A percentile compares a stretch with the other conserved stretches of the same genome.
These are phyloP conservation scores for Acipenser ruthenus DNA, from an alignment of 2,797 vertebrate genomes.

Conservation along the genomic window DNA sequence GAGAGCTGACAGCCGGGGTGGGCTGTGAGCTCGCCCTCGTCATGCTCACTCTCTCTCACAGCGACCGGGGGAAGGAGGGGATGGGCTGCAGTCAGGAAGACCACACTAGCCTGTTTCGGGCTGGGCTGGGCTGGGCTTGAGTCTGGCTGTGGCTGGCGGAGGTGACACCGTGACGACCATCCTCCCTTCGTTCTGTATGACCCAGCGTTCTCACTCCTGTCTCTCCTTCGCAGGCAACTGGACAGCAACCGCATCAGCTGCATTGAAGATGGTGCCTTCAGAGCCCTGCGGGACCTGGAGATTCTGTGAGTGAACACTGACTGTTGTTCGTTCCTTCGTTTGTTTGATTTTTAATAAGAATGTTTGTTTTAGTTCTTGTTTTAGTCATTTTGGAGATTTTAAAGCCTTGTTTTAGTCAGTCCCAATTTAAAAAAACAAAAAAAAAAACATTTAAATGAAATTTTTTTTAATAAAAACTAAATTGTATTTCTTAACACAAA, in stretches of 20 bases:
- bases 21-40: constrained; percentile 59
- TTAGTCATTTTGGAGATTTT: background rate
- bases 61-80: constrained; percentile 46
- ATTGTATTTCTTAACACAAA: no score
- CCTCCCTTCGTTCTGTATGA: constrained; percentile 14
- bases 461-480: no score
- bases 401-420: background rate
- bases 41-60: constrained; percentile 30
- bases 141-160: constrained; percentile 35
- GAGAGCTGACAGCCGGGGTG: constrained; percentile 87
- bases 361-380: background rate
- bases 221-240: constrained; percentile 86
- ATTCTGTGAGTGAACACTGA: constrained; percentile 86
- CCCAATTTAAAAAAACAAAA: no score
- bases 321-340: background rate
- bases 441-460: no score
- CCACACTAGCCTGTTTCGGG: constrained; percentile 40
- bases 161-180: constrained; percentile 37
- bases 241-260: constrained; percentile 99
- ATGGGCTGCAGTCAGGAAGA: constrained; percentile 58
- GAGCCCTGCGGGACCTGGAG: constrained; percentile 96
- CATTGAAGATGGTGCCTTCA: constrained; percentile 99
- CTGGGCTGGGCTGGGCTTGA: constrained; percentile 39
- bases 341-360: background rate
- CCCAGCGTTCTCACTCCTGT: constrained; percentile 62